phyloP scores from a whole-genome alignment of 2,888 invertebrate genomes.

The Congeria kusceri region DNA sequence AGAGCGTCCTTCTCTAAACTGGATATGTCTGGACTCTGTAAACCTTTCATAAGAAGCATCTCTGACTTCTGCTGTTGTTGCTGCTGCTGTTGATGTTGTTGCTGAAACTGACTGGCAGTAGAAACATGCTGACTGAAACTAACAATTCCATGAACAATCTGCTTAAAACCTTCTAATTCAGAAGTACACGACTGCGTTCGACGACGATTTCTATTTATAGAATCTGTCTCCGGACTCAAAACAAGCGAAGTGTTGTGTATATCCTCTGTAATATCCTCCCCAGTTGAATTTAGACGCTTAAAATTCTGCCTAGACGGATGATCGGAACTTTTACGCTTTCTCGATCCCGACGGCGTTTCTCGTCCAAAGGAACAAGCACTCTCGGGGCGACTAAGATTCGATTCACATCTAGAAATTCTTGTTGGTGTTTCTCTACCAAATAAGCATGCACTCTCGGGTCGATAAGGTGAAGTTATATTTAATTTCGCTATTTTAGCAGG shows the following conservation, averaged over 20 bases:
- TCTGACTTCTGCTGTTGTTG: conserved; percentile 18
- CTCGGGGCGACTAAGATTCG: conserved; percentile 57
- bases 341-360: conserved; percentile 67
- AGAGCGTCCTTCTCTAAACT: conserved; percentile 79
- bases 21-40: conserved; percentile 70
- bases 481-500: conserved; percentile 58
- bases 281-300: conserved; percentile 65
- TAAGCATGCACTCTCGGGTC: conserved; percentile 64
- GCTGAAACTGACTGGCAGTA: background rate
- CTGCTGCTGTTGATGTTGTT: background rate
- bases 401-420: conserved; percentile 26
- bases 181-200: conserved; percentile 65
- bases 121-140: conserved; percentile 10
- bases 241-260: conserved; percentile 20
- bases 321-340: conserved; percentile 68
- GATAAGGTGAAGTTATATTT: conserved; percentile 56
- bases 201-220: conserved; percentile 34
- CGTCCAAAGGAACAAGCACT: conserved; percentile 67
- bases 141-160: background rate
- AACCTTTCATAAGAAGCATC: conserved; percentile 24
- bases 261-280: conserved; percentile 49
- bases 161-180: conserved; percentile 52
- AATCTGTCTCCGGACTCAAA: conserved; percentile 39
- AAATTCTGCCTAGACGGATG: conserved; percentile 42
- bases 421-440: conserved; percentile 59